phyloP scores from a whole-genome alignment of 2,888 invertebrate genomes.

The Platycheirus albimanus region DNA sequence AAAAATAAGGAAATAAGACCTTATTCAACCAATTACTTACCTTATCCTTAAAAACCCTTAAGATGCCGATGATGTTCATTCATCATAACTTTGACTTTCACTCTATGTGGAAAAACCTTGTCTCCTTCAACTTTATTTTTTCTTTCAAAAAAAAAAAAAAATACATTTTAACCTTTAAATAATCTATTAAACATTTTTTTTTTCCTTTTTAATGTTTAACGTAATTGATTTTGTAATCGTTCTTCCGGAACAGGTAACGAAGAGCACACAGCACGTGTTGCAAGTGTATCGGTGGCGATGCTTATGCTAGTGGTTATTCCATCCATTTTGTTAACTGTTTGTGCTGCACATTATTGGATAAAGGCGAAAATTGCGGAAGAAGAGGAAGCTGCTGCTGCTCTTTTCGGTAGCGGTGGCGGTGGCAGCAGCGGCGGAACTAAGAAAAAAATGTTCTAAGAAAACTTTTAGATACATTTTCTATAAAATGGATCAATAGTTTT shows the following conservation, averaged over 20 bases:
- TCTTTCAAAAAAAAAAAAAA: background rate
- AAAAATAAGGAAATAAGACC: too few relatives aligned
- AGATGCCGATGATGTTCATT: slow-evolving; percentile 29
- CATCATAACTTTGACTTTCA: slow-evolving; percentile 33
- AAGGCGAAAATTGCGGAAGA: slow-evolving; percentile 83
- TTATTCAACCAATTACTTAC: too few relatives aligned
- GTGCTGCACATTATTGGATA: slow-evolving; percentile 86
- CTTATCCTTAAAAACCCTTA: slow-evolving; percentile 6
- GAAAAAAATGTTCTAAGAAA: slow-evolving; percentile 75
- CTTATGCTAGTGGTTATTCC: slow-evolving; percentile 90
- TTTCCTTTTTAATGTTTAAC: background rate
- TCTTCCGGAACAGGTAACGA: slow-evolving; percentile 86
- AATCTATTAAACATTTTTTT: background rate
- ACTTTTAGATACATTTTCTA: background rate
- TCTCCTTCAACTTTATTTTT: background rate
- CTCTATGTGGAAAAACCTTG: background rate
- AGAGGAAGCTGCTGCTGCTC: slow-evolving; percentile 77
- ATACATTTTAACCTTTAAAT: slow-evolving; percentile 7
- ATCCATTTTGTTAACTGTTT: slow-evolving; percentile 87
- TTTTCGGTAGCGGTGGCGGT: background rate
- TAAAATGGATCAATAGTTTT: too few relatives aligned
- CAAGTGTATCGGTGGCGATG: slow-evolving; percentile 90
- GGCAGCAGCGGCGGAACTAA: slow-evolving; percentile 6
- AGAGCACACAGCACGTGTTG: slow-evolving; percentile 90
- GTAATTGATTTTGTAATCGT: slow-evolving; percentile 65